These are phyloP conservation scores for Drosophila bipectinata DNA, from an alignment of 1,140 invertebrate species.

Conservation along the genomic window DNA sequence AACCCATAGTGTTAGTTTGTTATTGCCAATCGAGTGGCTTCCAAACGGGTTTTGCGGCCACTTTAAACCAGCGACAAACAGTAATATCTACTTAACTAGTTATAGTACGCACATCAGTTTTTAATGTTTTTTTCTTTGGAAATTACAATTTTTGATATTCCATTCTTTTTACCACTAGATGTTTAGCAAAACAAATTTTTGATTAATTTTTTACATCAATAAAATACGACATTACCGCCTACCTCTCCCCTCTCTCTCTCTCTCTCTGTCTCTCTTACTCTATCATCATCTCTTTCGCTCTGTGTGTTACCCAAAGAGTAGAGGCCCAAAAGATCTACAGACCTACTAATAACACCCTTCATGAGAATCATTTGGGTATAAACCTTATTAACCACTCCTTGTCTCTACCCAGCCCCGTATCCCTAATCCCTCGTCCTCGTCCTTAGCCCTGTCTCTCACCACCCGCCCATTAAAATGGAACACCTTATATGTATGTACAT, in stretches of 20 bases:
- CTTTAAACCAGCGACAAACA: conserved; percentile 45
- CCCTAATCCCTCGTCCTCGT: neutral
- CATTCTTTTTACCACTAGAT: conserved; percentile 54
- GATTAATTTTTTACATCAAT: conserved; percentile 76
- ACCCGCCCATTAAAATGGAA: conserved; percentile 4
- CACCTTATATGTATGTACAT: conserved; percentile 49
- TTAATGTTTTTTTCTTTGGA: conserved; percentile 38
- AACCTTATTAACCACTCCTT: conserved; percentile 17
- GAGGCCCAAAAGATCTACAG: conserved; percentile 13
- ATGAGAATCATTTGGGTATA: conserved; percentile 21
- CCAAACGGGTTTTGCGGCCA: conserved; percentile 55
- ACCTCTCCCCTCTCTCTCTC: conserved; percentile 31
- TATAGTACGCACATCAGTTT: conserved; percentile 57
- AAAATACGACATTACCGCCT: conserved; percentile 72
- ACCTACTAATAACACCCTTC: conserved; percentile 19
- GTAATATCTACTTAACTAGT: conserved; percentile 68
- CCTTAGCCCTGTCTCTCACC: neutral
- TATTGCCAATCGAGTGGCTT: conserved; percentile 61
- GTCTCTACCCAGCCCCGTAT: conserved; percentile 1
- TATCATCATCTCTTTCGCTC: conserved; percentile 16
- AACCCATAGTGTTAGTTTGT: conserved; percentile 54
- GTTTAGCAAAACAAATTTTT: conserved; percentile 54
- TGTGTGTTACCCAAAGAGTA: conserved; percentile 25
- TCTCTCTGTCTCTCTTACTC: conserved; percentile 22
- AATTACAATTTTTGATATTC: conserved; percentile 67